These are phyloP conservation scores for Montipora efflorescens DNA, from an alignment of 64 coral and sea anemone species.

Conservation along the genomic window DNA sequence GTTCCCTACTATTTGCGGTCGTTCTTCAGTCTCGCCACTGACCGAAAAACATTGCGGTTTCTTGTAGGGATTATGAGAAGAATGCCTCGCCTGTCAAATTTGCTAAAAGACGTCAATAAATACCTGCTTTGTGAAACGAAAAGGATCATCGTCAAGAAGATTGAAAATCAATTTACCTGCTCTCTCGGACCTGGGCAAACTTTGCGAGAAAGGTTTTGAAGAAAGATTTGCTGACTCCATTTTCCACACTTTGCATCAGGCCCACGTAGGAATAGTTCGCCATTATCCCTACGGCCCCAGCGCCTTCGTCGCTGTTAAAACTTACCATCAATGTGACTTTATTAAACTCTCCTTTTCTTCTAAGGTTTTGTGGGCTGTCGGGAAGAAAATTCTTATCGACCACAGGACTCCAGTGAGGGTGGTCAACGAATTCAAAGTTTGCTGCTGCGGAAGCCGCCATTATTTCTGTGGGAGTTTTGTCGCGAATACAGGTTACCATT, in stretches of 20 bases:
- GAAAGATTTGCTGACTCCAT: background rate
- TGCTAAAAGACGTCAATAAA: too few species aligned
- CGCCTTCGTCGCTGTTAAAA: constrained; percentile 68
- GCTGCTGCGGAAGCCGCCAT: too few species aligned
- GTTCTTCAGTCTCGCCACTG: too few species aligned
- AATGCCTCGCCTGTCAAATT: too few species aligned
- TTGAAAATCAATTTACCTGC: background rate
- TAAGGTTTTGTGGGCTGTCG: constrained; percentile 57
- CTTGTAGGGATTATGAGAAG: too few species aligned
- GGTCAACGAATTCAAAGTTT: too few species aligned
- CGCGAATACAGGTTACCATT: too few species aligned
- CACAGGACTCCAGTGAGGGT: constrained; percentile 34
- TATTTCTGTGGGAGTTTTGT: too few species aligned
- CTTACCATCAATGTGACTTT: constrained; percentile 43
- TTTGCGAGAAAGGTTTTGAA: background rate
- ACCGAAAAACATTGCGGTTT: too few species aligned
- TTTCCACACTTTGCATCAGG: constrained; percentile 17
- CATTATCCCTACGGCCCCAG: background rate
- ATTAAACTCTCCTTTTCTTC: constrained; percentile 42
- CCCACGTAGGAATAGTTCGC: background rate
- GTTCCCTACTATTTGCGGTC: too few species aligned
- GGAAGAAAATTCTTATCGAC: constrained; percentile 53
- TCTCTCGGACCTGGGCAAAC: background rate
- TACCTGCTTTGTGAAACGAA: too few species aligned
- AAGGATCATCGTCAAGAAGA: background rate